Conservation (phyloP, 2,113 vertebrate species). For the Clarias magur region DNA sequence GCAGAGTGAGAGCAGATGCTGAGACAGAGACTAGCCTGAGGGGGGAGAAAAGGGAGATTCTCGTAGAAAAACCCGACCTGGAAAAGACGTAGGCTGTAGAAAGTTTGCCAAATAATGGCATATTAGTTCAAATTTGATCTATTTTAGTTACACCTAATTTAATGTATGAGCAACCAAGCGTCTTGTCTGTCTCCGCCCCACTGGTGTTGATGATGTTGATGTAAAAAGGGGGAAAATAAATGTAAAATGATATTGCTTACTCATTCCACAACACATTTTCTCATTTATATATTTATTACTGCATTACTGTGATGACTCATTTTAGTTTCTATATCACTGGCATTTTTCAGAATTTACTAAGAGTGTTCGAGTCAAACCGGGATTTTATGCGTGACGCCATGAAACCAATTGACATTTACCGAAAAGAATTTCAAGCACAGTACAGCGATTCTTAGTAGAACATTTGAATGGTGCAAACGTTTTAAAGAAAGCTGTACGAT, state of each 20-base stretch:
- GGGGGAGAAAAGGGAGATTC: background rate
- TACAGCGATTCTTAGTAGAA: no score
- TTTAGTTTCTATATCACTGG: background rate
- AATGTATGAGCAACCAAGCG: background rate
- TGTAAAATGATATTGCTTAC: background rate
- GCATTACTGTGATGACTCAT: background rate
- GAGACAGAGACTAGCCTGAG: background rate
- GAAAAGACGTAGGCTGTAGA: background rate
- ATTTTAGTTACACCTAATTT: background rate
- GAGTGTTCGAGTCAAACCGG: no score
- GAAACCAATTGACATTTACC: no score
- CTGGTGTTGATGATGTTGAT: background rate
- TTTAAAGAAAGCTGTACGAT: no score
- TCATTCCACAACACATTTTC: background rate
- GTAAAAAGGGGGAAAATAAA: background rate
- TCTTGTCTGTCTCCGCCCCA: background rate
- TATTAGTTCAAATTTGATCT: background rate
- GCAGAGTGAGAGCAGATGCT: constrained; percentile 9
- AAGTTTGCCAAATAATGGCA: background rate
- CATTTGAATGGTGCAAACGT: no score
- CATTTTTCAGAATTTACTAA: background rate
- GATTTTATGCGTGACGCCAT: no score
- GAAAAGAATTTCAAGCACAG: no score
- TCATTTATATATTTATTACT: background rate
- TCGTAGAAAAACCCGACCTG: background rate